Percentiles rank a stretch among this genome's conserved stretches.
These are phyloP conservation scores for Gorsachius magnificus DNA, from an alignment of 2,797 vertebrate genomes.

Conservation along the genomic window DNA sequence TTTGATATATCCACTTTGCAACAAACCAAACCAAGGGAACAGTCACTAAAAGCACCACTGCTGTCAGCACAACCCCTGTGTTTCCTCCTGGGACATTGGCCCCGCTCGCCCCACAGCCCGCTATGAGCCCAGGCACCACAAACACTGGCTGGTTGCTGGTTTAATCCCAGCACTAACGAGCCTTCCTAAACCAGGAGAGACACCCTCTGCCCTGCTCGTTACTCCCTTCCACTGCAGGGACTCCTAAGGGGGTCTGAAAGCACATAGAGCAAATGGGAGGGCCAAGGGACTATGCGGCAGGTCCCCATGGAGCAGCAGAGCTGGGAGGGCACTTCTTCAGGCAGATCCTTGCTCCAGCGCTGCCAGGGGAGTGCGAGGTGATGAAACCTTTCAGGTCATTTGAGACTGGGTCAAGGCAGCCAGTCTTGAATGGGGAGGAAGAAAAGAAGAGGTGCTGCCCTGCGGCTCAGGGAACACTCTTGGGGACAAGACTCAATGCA, in stretches of 20 bases:
- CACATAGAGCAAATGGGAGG: rapidly evolving
- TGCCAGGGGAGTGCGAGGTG: rapidly evolving
- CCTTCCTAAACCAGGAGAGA: not conserved
- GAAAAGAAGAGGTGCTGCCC: not conserved
- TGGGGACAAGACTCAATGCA: rapidly evolving
- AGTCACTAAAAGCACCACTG: not conserved
- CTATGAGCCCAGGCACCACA: not conserved
- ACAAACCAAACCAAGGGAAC: not conserved
- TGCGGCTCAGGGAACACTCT: not conserved
- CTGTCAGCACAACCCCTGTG: not conserved
- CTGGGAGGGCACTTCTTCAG: not conserved
- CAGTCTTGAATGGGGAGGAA: not conserved
- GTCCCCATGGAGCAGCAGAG: not conserved
- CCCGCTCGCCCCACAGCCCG: rapidly evolving
- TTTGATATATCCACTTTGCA: not conserved
- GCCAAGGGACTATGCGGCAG: not conserved
- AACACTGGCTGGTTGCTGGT: not conserved
- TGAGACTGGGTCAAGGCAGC: not conserved
- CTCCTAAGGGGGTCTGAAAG: not conserved
- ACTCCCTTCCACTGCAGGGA: not conserved
- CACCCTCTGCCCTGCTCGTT: not conserved
- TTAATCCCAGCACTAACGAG: not conserved
- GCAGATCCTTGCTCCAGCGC: not conserved
- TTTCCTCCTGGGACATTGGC: not conserved
- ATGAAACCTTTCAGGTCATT: not conserved